Evolutionary conservation across 2,797 vertebrate genomes (phyloP).

Genomic region (Amblyraja radiata): DNA sequence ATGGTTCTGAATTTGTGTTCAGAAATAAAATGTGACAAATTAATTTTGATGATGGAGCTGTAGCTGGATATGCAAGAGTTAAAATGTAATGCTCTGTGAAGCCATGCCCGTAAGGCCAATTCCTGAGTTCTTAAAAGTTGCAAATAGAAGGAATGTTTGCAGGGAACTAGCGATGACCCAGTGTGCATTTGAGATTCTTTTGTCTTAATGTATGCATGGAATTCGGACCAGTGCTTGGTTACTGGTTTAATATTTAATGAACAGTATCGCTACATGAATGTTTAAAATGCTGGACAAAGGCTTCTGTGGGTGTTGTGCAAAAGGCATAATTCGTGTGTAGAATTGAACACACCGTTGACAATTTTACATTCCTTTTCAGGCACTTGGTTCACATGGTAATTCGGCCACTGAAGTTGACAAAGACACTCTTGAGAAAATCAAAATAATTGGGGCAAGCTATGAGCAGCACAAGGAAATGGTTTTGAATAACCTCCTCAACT

Average conservation of each 20-base stretch:
- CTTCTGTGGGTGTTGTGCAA: neutral
- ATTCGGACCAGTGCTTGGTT: neutral
- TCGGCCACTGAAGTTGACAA: slow-evolving; percentile 68
- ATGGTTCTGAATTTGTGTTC: neutral
- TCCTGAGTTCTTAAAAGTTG: neutral
- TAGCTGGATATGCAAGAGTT: neutral
- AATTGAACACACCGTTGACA: neutral
- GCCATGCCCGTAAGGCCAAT: too few species aligned
- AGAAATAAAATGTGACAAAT: neutral
- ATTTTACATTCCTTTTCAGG: slow-evolving; percentile 46
- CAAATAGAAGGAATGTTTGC: too few species aligned
- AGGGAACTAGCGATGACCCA: neutral
- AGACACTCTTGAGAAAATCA: slow-evolving; percentile 61
- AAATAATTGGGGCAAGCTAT: slow-evolving; percentile 59
- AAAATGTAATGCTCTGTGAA: neutral
- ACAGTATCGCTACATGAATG: neutral
- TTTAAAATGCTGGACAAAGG: neutral
- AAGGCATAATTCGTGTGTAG: neutral
- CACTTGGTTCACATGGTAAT: slow-evolving; percentile 71
- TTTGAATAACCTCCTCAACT: slow-evolving; percentile 58
- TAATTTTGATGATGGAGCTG: neutral
- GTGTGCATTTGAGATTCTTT: neutral
- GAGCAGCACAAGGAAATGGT: slow-evolving; percentile 61
- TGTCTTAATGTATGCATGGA: neutral
- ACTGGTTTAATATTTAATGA: slow-evolving; percentile 12